Evolutionary conservation across 2,113 vertebrate species (phyloP).

Genomic region (Nothoprocta pentlandii): DNA sequence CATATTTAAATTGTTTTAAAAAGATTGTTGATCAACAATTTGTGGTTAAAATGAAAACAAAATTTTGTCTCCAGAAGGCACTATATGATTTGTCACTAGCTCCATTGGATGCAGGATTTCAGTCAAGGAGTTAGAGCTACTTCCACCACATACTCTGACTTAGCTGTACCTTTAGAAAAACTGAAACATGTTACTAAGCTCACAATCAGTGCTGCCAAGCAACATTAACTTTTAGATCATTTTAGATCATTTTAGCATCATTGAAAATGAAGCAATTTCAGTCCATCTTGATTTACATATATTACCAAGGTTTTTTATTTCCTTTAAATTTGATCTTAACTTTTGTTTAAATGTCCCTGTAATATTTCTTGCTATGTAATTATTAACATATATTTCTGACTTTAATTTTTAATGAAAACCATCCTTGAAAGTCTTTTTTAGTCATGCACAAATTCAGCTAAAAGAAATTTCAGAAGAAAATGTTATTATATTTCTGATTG

Average conservation of each 20-base stretch:
- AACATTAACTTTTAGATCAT: neutral
- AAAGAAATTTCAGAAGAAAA: neutral
- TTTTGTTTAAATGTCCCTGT: neutral
- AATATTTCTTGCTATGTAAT: neutral
- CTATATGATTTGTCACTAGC: neutral
- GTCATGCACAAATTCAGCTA: neutral
- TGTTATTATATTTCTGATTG: neutral
- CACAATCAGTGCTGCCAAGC: neutral
- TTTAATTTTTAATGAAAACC: neutral
- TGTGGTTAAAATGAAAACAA: neutral
- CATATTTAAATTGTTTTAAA: neutral
- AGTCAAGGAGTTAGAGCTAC: neutral
- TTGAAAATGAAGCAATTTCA: no score
- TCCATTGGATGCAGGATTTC: neutral
- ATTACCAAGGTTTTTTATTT: neutral
- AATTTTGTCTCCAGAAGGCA: fast-evolving
- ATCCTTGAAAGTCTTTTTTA: neutral
- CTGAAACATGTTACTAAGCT: fast-evolving
- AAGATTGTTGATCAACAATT: neutral
- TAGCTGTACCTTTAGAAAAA: neutral
- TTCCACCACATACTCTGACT: neutral
- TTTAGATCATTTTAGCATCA: no score
- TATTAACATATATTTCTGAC: neutral
- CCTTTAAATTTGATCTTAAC: neutral
- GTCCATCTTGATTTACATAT: neutral